Evolutionary conservation across 2,113 vertebrate genomes (phyloP), one percentile per base, ranked within the genome.

Genomic region (Stomatorhinus ivindoensis): DNA sequence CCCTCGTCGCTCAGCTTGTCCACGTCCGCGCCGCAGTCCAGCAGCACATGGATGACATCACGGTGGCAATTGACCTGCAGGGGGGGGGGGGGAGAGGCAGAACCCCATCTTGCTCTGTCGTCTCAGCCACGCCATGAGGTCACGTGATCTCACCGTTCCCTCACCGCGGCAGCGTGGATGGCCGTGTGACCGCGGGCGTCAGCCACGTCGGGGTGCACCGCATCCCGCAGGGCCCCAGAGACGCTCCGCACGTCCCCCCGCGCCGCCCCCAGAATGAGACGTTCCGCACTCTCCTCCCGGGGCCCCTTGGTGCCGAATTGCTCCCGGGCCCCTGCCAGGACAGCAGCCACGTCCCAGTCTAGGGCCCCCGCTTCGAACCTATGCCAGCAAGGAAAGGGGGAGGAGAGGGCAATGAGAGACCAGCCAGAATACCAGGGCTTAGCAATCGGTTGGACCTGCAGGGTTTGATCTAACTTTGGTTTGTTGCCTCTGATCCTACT

Each of bases 131-230:
- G 3, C 61, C 61, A 4, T 8, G 4, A 1, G 61, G 3, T 27
- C 61, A 65, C 24, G 27, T 65, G 61, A 65, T 65, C n/a, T 48
- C 53, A 73, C 3, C 51, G 4, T 50, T 1, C 21, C 47, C 95
- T 95, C 95, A 98, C 97, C 0, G 96, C 93, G 0, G 97, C 97
- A 2, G 95, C 95, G 0, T 97, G 96, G 0, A 99, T 95, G 4
- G 94, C 95, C 0, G 95, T 96, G 91, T 97, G 93, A 76, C 97
- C 97, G 0, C 47, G 91, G 0, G 92, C 90, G 31, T 98, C 97
- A 0, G 95, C 94, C 17, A 98, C 93, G 0, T 98, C 95, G 0
- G 96, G 95, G 55, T 94, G 94, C 69, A 93, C 95, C 6, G 92
- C 90, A 1, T 92, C 92, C 61, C 89, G 91, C 86, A 98, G 93